Percentiles rank a stretch among this genome's conserved stretches.
These are phyloP conservation scores for Micronisus gabar DNA, from an alignment of 2,113 vertebrate genomes.

Conservation along the genomic window DNA sequence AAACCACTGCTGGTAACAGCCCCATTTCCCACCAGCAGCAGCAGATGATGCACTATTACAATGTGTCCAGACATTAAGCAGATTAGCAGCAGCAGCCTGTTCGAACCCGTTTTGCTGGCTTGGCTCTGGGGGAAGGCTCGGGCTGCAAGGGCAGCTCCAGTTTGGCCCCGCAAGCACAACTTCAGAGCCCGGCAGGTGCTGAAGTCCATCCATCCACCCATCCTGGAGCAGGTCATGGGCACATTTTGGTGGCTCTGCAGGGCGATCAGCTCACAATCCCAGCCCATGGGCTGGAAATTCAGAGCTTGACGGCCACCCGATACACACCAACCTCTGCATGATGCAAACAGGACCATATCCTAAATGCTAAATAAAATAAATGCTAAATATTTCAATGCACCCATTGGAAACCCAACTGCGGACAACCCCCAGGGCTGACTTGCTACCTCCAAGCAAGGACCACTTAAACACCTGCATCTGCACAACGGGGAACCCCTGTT, in stretches of 20 bases:
- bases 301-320: background rate
- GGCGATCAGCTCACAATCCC: background rate
- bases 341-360: background rate
- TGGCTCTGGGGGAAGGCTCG: background rate
- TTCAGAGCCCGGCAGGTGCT: background rate
- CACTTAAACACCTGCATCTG: background rate
- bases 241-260: background rate
- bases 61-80: background rate
- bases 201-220: background rate
- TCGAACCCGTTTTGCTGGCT: slow-evolving; percentile 7
- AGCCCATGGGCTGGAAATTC: background rate
- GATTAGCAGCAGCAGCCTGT: slow-evolving; percentile 41
- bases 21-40: background rate
- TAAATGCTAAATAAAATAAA: too few relatives aligned
- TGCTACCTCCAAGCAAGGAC: background rate
- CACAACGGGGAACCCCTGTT: background rate
- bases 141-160: background rate
- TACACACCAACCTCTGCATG: background rate
- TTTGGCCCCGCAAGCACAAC: background rate
- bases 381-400: background rate
- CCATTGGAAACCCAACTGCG: background rate
- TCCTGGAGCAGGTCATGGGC: background rate
- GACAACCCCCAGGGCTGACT: background rate
- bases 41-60: background rate
- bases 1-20: background rate